Conservation (phyloP, 2,113 vertebrate species). For the Oriolus oriolus region DNA sequence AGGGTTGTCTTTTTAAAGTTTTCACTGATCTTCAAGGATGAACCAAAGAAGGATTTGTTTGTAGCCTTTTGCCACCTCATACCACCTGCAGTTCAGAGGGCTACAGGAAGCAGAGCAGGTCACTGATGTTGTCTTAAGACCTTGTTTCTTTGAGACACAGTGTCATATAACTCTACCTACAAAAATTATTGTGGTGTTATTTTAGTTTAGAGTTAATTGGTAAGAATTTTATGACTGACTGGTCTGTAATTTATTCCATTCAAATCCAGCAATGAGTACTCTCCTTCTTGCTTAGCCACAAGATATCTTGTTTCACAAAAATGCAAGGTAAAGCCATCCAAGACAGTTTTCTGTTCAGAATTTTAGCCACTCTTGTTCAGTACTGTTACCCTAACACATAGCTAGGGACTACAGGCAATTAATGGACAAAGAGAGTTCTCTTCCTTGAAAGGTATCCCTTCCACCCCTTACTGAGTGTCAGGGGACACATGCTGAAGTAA, state of each 20-base stretch:
- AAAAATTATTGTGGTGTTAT: background rate
- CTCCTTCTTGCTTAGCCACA: background rate
- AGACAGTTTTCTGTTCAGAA: background rate
- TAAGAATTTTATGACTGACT: background rate
- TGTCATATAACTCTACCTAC: background rate
- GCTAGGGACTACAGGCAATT: background rate
- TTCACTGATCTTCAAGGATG: background rate
- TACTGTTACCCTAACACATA: background rate
- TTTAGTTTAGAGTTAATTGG: background rate
- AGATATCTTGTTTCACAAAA: background rate
- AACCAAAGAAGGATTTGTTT: background rate
- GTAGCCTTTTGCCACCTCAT: background rate
- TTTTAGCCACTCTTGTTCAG: background rate
- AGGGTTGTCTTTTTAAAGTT: background rate
- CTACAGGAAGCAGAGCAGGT: background rate
- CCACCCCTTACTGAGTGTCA: background rate
- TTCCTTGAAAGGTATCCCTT: background rate
- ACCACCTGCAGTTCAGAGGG: background rate
- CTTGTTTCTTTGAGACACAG: background rate
- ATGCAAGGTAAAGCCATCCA: background rate
- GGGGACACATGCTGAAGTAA: background rate
- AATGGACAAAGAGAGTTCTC: background rate
- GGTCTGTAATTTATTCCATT: background rate
- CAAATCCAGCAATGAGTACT: background rate
- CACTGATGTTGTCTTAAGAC: background rate